phyloP scores from a whole-genome alignment of 2,797 vertebrate species.

The Enteromius thamalakanensis region DNA sequence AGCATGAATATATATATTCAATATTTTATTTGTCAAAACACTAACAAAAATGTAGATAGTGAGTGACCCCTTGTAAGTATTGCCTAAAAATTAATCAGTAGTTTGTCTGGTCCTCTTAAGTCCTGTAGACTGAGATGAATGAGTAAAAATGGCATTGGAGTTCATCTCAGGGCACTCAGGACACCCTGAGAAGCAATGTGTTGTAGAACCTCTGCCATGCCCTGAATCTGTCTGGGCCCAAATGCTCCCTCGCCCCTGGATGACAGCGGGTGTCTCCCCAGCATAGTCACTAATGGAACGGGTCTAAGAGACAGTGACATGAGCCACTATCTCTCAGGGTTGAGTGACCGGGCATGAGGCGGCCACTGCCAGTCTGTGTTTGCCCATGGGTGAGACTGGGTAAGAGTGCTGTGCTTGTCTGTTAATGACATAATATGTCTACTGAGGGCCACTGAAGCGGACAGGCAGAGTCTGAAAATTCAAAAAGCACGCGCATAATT shows the following conservation, averaged over 20 bases:
- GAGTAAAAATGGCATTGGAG: not conserved
- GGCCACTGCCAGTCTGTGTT: constrained; percentile 36
- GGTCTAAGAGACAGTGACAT: constrained; percentile 53
- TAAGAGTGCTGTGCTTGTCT: constrained; percentile 12
- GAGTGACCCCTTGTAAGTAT: not conserved
- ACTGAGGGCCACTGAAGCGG: constrained; percentile 24
- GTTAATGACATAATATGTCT: constrained; percentile 35
- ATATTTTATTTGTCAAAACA: not conserved
- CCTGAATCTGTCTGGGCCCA: constrained; percentile 49
- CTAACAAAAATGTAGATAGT: not conserved
- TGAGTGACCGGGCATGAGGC: constrained; percentile 51
- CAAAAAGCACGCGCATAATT: not conserved
- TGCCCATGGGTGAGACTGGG: constrained; percentile 31
- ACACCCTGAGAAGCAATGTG: constrained; percentile 13
- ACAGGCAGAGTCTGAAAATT: not conserved
- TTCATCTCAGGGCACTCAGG: constrained; percentile 9
- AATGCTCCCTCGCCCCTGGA: constrained; percentile 29
- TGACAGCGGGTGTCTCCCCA: constrained; percentile 54
- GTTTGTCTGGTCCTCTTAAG: not conserved
- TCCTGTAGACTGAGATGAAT: constrained; percentile 1
- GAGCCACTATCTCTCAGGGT: constrained; percentile 49
- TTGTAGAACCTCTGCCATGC: constrained; percentile 49
- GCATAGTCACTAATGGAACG: constrained; percentile 32
- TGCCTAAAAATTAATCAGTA: not conserved
- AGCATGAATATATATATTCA: not conserved